phyloP scores from a whole-genome alignment of 2,797 vertebrate genomes.

The Gadopsis marmoratus region DNA sequence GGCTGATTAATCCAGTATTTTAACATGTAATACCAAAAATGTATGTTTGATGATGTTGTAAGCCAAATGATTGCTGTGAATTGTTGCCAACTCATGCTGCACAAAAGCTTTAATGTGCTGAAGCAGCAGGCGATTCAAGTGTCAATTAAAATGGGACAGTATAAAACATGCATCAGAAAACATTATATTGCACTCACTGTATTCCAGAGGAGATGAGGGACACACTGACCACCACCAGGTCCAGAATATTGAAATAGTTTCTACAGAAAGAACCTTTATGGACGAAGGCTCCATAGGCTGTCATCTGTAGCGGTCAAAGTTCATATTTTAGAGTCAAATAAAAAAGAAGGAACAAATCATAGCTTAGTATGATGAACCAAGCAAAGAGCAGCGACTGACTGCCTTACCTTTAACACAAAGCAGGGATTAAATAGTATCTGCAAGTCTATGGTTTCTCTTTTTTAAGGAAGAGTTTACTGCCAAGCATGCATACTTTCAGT shows the following conservation, averaged over 20 bases:
- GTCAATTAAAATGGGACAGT: background rate
- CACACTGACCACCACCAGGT: constrained; percentile 98
- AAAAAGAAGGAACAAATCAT: constrained; percentile 14
- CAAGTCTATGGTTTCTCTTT: background rate
- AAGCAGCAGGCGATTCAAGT: background rate
- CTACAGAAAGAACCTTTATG: constrained; percentile 99
- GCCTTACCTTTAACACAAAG: background rate
- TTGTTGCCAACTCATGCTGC: background rate
- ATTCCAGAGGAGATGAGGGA: constrained; percentile 99
- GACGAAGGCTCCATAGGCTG: constrained; percentile 97
- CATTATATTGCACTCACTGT: constrained; percentile 89
- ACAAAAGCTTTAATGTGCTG: constrained; percentile 1
- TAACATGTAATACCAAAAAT: constrained; percentile 27
- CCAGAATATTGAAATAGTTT: constrained; percentile 99
- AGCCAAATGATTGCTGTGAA: background rate
- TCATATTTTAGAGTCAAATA: constrained; percentile 24
- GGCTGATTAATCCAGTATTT: constrained; percentile 13
- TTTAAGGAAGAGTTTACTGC: background rate
- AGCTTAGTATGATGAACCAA: background rate
- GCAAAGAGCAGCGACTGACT: background rate
- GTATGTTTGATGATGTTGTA: constrained; percentile 3
- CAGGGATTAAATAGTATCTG: background rate
- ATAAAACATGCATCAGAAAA: constrained; percentile 27
- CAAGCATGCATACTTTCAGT: background rate
- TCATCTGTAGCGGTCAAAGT: constrained; percentile 89